A percentile compares a stretch with the other conserved stretches of the same genome.
These are phyloP conservation scores for Eristalinus aeneus DNA, from an alignment of 2,888 invertebrate species.

Conservation along the genomic window DNA sequence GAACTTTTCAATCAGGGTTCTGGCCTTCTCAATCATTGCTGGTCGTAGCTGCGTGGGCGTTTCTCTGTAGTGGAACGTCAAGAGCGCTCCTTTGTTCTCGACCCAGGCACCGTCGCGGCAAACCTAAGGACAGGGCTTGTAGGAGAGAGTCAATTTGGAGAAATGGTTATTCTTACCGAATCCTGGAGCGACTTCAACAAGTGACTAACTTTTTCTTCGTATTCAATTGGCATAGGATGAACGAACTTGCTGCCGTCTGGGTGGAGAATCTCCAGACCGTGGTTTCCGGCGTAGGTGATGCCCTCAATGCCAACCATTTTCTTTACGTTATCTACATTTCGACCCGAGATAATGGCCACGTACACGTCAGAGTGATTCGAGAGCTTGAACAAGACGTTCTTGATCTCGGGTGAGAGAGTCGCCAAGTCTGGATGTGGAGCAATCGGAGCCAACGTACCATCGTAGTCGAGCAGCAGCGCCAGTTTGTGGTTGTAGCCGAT, in stretches of 20 bases:
- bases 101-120: constrained; percentile 95
- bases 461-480: constrained; percentile 92
- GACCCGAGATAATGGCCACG: constrained; percentile 92
- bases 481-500: constrained; percentile 93
- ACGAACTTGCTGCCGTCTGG: constrained; percentile 95
- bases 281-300: constrained; percentile 94
- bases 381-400: constrained; percentile 89
- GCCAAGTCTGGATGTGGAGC: constrained; percentile 95
- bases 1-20: constrained; percentile 86
- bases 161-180: constrained; percentile 82
- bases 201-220: constrained; percentile 89
- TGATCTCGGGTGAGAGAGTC: constrained; percentile 91
- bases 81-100: constrained; percentile 92
- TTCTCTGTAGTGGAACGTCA: constrained; percentile 94
- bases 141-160: background rate
- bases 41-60: constrained; percentile 87
- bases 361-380: constrained; percentile 93
- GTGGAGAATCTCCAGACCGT: constrained; percentile 93
- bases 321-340: constrained; percentile 93
- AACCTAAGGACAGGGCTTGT: constrained; percentile 81
- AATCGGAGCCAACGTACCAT: constrained; percentile 93
- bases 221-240: constrained; percentile 93
- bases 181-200: constrained; percentile 91
- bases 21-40: constrained; percentile 87
- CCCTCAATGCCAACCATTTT: constrained; percentile 95